Evolutionary conservation across 2,797 vertebrate genomes (phyloP), one percentile per base, ranked within the genome.

Genomic region (Pipistrellus pygmaeus): DNA sequence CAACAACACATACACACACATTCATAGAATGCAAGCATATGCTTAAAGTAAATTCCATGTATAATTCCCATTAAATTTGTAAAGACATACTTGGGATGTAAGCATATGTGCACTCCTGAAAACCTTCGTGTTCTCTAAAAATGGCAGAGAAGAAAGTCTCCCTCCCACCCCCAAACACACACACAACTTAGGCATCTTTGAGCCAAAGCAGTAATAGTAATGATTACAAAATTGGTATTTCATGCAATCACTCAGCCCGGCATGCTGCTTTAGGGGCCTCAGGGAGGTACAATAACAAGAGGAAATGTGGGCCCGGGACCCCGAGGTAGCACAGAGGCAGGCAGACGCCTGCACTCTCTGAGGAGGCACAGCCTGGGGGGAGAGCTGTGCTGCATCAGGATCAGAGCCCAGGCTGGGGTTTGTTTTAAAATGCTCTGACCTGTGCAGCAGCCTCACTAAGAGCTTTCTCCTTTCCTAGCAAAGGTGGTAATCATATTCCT

Each of bases 131-230:
- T 62, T 62, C 27, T 30, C 60, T 62, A 30, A 62, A 62, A 30
- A 62, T 30, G 57, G 60, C 60, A 62, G 6, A 21, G 60, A 30
- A 30, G 60, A 23, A 68, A 23, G 20, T 57, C 35, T 11, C 41
- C 0, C 57, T 72, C 69, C 3, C 0, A n/a, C 64, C 35, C 14
- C n/a, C 0, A 64, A 2, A 0, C 35, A 35, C 35, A 35, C 35
- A 35, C 35, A 35, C 38, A 38, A 38, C 38, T 38, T 38, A n/a
- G 14, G 69, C 18, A 62, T 44, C 20, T 64, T 51, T 55, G n/a
- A 57, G 32, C 3, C 41, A 92, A 84, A 87, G 38, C 57, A 60
- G 5, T 60, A 30, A 60, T 27, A 60, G 57, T 60, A 60, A 27
- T 60, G 25, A 13, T 60, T 60, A 60, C 25, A 60, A 60, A 27